A percentile compares a stretch with the other conserved stretches of the same genome.
Evolutionary conservation across 35 echinoderm and acorn worm species (phyloP).

Genomic region (Lytechinus variegatus): DNA sequence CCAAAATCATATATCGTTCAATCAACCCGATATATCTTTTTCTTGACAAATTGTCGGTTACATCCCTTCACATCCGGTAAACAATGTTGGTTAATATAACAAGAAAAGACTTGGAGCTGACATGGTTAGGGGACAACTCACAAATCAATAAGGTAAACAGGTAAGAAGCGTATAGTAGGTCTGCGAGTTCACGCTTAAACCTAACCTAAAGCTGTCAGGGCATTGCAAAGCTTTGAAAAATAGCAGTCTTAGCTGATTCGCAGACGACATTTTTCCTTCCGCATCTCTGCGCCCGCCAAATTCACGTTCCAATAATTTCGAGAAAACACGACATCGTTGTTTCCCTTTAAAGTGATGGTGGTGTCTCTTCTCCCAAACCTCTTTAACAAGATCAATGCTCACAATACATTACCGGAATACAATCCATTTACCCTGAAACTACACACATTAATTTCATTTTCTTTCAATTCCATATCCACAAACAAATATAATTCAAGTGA

Average conservation of each 20-base stretch:
- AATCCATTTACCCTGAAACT: no score
- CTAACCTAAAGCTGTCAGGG: neutral
- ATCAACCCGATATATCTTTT: no score
- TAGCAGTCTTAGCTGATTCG: neutral
- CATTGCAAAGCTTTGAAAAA: constrained; percentile 5
- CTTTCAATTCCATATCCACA: no score
- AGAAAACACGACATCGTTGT: constrained; percentile 24
- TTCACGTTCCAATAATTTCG: constrained; percentile 49
- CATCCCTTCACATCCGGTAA: neutral
- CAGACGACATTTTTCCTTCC: constrained; percentile 15
- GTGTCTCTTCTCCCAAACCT: neutral
- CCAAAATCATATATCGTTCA: no score
- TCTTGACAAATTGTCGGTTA: neutral
- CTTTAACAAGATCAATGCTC: neutral
- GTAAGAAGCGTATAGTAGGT: neutral
- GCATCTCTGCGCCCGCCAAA: neutral
- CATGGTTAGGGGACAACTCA: neutral
- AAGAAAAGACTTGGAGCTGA: neutral
- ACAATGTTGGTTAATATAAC: neutral
- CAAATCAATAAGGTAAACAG: constrained; percentile 36
- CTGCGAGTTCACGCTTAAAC: constrained; percentile 28
- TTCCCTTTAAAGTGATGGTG: neutral
- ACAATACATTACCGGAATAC: no score
- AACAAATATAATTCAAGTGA: no score
- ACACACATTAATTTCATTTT: no score